Evolutionary conservation across 2,797 vertebrate genomes (phyloP).

Genomic region (Paratrypauchen microcephalus): DNA sequence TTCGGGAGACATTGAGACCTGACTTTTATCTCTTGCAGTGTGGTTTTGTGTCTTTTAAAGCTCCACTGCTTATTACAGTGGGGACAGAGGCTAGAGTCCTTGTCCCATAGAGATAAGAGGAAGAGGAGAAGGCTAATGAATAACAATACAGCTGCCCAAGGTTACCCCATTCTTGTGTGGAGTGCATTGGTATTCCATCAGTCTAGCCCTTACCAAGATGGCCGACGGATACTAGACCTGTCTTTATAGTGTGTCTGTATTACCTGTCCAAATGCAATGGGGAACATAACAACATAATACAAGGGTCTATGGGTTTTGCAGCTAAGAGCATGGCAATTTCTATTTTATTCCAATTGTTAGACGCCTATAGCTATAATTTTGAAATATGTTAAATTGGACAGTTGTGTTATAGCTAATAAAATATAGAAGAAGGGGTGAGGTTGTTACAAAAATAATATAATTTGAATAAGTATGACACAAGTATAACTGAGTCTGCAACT

Average conservation of each 20-base stretch:
- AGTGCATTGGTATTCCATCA: slow-evolving; percentile 48
- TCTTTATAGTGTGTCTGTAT: slow-evolving; percentile 22
- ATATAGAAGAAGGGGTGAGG: too few relatives aligned
- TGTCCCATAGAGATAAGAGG: slow-evolving; percentile 58
- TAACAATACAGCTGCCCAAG: slow-evolving; percentile 70
- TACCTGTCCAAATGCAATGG: neutral
- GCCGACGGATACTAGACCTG: slow-evolving; percentile 15
- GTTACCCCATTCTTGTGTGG: slow-evolving; percentile 42
- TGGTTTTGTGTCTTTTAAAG: slow-evolving; percentile 49
- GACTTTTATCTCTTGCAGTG: slow-evolving; percentile 39
- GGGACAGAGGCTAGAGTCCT: slow-evolving; percentile 49
- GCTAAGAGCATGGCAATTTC: too few relatives aligned
- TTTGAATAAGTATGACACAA: too few relatives aligned
- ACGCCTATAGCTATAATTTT: too few relatives aligned
- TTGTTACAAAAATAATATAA: too few relatives aligned
- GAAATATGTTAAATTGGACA: too few relatives aligned
- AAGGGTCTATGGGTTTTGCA: too few relatives aligned
- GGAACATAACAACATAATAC: neutral
- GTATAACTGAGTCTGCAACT: too few relatives aligned
- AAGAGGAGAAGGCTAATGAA: slow-evolving; percentile 59
- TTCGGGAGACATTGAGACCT: slow-evolving; percentile 17
- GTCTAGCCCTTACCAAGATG: slow-evolving; percentile 20
- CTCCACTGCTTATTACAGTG: slow-evolving; percentile 41
- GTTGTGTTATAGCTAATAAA: too few relatives aligned
- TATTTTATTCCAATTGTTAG: too few relatives aligned